These are phyloP conservation scores for Clitarchus hookeri DNA, from an alignment of 2,888 invertebrate species.

Conservation along the genomic window DNA sequence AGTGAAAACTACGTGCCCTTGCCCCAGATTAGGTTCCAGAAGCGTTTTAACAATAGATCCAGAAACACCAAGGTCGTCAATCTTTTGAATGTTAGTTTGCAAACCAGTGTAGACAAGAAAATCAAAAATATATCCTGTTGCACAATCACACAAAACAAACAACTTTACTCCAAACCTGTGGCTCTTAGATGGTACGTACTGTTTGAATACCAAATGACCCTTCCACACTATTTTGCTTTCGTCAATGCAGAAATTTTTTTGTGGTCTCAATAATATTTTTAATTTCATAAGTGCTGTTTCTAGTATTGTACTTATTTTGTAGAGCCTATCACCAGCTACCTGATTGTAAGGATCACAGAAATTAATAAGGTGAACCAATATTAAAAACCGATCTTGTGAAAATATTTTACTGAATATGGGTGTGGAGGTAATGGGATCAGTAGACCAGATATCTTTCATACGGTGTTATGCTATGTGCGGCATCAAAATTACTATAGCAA, in stretches of 20 bases:
- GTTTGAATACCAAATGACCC: not conserved
- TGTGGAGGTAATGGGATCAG: not conserved
- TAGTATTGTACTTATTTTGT: constrained; percentile 18
- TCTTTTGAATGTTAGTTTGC: not conserved
- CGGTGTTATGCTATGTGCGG: not conserved
- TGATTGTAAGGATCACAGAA: constrained; percentile 5
- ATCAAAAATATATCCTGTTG: not conserved
- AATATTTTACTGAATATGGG: constrained; percentile 18
- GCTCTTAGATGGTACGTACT: not conserved
- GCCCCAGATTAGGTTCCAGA: not conserved
- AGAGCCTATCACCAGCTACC: not conserved
- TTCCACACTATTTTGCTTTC: not conserved
- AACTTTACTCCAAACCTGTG: not conserved
- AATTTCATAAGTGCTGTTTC: constrained; percentile 7
- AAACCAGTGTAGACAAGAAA: not conserved
- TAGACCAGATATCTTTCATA: not conserved
- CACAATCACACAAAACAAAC: not conserved
- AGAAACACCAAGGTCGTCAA: not conserved
- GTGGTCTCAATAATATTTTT: constrained; percentile 5
- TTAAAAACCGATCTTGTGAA: constrained; percentile 15
- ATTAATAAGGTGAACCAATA: not conserved
- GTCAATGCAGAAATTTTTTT: not conserved
- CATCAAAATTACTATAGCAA: constrained; percentile 14
- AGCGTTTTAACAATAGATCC: not conserved
- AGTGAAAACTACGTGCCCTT: not conserved